Evolutionary conservation across 2,797 vertebrate species (phyloP).

Genomic region (Yasuhikotakia modesta): DNA sequence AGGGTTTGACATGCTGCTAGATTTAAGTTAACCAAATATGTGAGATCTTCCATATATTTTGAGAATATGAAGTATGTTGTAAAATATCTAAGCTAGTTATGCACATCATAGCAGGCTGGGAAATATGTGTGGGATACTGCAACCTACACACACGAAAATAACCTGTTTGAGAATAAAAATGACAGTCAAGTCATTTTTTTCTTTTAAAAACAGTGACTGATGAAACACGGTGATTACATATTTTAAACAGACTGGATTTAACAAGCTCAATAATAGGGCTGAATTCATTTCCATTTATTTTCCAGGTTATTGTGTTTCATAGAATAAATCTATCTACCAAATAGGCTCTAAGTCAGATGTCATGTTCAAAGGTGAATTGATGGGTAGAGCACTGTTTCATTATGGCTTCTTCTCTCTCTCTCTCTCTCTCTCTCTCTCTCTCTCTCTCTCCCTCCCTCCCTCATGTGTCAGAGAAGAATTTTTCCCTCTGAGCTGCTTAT

Average conservation of each 20-base stretch:
- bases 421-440: neutral
- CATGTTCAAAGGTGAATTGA: slow-evolving; percentile 68
- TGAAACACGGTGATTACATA: slow-evolving; percentile 48
- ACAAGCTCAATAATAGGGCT: slow-evolving; percentile 56
- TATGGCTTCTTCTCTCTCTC: slow-evolving; percentile 64
- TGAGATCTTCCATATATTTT: neutral
- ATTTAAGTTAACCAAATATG: neutral
- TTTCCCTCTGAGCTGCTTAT: slow-evolving; percentile 14
- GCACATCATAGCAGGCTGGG: neutral
- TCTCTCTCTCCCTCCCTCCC: slow-evolving; percentile 21
- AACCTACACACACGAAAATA: slow-evolving; percentile 2
- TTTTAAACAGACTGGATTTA: slow-evolving; percentile 44
- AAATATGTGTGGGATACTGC: neutral
- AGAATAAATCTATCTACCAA: slow-evolving; percentile 64
- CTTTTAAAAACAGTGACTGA: slow-evolving; percentile 24
- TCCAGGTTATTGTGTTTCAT: slow-evolving; percentile 61
- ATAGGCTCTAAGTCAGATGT: slow-evolving; percentile 61
- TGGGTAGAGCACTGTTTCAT: slow-evolving; percentile 67
- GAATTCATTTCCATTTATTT: slow-evolving; percentile 67
- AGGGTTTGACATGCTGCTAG: no score
- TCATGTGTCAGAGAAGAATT: slow-evolving; percentile 13
- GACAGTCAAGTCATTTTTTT: slow-evolving; percentile 11
- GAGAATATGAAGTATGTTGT: no score
- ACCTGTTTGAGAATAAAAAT: slow-evolving; percentile 5
- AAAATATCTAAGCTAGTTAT: neutral